Percentiles rank a stretch among this genome's conserved stretches.
phyloP scores from a whole-genome alignment of 1,140 invertebrate genomes.

The Dryas iulia region DNA sequence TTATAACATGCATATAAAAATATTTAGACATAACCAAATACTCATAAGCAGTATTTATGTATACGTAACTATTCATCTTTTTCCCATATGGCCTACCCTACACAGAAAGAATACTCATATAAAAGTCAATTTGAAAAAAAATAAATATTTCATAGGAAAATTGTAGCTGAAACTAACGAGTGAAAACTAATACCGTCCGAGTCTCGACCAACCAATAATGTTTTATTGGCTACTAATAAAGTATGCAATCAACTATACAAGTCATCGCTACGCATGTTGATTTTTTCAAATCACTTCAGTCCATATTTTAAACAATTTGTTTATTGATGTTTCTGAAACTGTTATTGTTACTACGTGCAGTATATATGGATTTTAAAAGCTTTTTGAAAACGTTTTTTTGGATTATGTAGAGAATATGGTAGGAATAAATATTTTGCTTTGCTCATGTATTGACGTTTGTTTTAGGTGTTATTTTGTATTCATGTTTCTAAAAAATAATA shows the following conservation, averaged over 20 bases:
- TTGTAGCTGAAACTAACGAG: conserved; percentile 15
- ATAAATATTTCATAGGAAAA: conserved; percentile 18
- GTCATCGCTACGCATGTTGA: not conserved
- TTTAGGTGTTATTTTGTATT: too few species aligned
- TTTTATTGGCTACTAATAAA: conserved; percentile 23
- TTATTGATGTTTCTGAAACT: not conserved
- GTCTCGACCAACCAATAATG: conserved; percentile 20
- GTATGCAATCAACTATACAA: conserved; percentile 16
- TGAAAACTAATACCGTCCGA: conserved; percentile 19
- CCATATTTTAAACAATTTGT: not conserved
- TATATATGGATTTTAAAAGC: not conserved
- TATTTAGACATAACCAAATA: too few species aligned
- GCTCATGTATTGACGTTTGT: too few species aligned
- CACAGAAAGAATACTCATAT: too few species aligned
- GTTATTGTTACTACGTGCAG: not conserved
- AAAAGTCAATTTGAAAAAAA: too few species aligned
- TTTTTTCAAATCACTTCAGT: conserved; percentile 14
- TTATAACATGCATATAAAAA: too few species aligned
- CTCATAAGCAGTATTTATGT: too few species aligned
- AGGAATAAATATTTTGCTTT: too few species aligned
- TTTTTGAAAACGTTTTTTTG: not conserved
- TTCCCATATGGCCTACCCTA: too few species aligned
- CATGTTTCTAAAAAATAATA: too few species aligned
- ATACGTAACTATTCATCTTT: too few species aligned
- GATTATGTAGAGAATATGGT: too few species aligned